A percentile compares a stretch with the other conserved stretches of the same genome.
phyloP scores from a whole-genome alignment of 2,113 vertebrate species.

The Paratilapia polleni region DNA sequence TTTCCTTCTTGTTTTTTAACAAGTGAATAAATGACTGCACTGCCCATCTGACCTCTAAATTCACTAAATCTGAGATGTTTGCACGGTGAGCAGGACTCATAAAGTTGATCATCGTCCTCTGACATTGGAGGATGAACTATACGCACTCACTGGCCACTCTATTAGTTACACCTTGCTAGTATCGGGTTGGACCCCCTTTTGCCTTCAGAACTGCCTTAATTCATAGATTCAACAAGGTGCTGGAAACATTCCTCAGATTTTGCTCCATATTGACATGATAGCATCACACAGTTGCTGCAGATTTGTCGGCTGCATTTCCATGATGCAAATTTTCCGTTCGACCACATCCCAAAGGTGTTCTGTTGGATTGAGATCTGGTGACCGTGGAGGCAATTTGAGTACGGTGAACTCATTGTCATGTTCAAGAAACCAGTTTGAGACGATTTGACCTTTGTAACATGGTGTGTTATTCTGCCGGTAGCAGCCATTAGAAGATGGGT shows the following conservation, averaged over 20 bases:
- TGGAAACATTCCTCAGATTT: background rate
- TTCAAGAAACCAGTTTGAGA: too few species aligned
- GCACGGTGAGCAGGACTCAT: background rate
- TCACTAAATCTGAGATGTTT: constrained; percentile 4
- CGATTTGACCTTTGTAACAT: too few species aligned
- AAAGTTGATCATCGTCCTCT: background rate
- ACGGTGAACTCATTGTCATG: too few species aligned
- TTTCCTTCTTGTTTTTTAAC: constrained; percentile 8
- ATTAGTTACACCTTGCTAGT: background rate
- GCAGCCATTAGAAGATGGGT: too few species aligned
- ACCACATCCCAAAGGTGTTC: too few species aligned
- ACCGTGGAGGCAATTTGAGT: too few species aligned
- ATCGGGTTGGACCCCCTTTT: background rate
- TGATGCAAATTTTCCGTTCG: background rate
- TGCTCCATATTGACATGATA: background rate
- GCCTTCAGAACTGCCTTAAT: background rate
- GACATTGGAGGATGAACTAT: background rate
- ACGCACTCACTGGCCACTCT: background rate
- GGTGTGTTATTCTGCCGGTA: too few species aligned
- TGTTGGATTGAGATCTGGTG: too few species aligned
- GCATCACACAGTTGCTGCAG: background rate
- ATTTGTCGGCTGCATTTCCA: background rate
- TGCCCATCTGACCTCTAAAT: background rate
- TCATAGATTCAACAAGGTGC: background rate
- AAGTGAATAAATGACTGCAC: constrained; percentile 27